These are phyloP conservation scores for Empis livida DNA, from an alignment of 2,888 invertebrate genomes.

Conservation along the genomic window DNA sequence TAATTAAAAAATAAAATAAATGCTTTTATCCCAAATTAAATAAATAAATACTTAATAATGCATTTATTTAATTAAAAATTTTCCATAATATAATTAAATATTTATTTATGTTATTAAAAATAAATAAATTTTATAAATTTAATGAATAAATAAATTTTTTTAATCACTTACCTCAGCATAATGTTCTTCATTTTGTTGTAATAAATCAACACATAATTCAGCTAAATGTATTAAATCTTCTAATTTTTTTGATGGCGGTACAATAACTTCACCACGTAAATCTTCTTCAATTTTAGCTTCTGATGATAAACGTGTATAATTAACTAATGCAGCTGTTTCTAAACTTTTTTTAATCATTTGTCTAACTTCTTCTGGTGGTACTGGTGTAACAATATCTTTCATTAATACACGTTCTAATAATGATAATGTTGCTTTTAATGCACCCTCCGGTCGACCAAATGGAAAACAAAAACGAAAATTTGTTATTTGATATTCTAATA, in stretches of 20 bases:
- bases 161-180: constrained; percentile 95
- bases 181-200: constrained; percentile 99
- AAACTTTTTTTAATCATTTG: constrained; percentile 92
- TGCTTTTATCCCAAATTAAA: no score
- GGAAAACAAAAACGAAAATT: constrained; percentile 99
- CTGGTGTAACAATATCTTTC: constrained; percentile 98
- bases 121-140: background rate
- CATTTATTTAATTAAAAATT: no score
- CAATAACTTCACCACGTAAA: constrained; percentile 63
- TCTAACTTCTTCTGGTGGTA: constrained; percentile 89
- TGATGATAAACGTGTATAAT: constrained; percentile 89
- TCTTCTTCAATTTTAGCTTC: constrained; percentile 96
- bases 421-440: constrained; percentile 91
- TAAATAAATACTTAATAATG: no score
- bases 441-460: constrained; percentile 97
- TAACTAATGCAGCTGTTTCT: constrained; percentile 94
- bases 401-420: constrained; percentile 92
- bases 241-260: constrained; percentile 76
- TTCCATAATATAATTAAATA: no score
- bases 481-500: constrained; percentile 96
- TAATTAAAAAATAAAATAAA: no score
- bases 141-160: background rate
- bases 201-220: constrained; percentile 93
- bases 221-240: constrained; percentile 96
- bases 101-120: background rate